Evolutionary conservation across 2,113 vertebrate species (phyloP).

Genomic region (Sturnira hondurensis): DNA sequence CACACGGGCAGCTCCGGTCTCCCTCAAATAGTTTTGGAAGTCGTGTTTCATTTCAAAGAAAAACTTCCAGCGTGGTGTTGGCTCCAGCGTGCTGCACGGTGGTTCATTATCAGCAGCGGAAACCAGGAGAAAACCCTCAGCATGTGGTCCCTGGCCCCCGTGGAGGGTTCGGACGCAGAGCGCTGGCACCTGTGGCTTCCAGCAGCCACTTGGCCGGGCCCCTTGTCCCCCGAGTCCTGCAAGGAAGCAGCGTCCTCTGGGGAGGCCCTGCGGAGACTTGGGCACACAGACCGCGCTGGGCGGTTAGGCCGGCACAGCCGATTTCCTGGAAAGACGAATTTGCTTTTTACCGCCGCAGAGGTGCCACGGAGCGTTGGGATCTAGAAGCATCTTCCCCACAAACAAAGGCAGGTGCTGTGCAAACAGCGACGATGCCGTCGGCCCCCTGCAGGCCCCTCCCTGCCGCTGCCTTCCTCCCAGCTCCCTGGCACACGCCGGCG

Average conservation of each 20-base stretch:
- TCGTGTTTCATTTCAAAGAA: background rate
- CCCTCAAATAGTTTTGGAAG: background rate
- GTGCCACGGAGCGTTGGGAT: conserved; percentile 37
- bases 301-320: conserved; percentile 43
- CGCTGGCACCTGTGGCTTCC: background rate
- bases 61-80: background rate
- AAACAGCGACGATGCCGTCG: background rate
- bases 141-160: background rate
- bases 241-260: background rate
- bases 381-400: conserved; percentile 50
- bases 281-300: background rate
- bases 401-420: conserved; percentile 59
- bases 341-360: conserved; percentile 30
- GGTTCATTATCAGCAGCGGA: background rate
- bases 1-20: rapidly evolving
- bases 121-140: background rate
- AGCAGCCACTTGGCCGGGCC: background rate
- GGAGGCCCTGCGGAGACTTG: conserved; percentile 19
- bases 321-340: background rate
- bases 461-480: background rate
- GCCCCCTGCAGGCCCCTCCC: background rate
- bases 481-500: conserved; percentile 42
- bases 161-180: background rate
- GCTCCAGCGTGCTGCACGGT: background rate
- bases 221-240: background rate